Percentiles rank a stretch among this genome's conserved stretches.
Conservation (phyloP, 2,113 vertebrate species). For the Dasyprocta punctata region DNA sequence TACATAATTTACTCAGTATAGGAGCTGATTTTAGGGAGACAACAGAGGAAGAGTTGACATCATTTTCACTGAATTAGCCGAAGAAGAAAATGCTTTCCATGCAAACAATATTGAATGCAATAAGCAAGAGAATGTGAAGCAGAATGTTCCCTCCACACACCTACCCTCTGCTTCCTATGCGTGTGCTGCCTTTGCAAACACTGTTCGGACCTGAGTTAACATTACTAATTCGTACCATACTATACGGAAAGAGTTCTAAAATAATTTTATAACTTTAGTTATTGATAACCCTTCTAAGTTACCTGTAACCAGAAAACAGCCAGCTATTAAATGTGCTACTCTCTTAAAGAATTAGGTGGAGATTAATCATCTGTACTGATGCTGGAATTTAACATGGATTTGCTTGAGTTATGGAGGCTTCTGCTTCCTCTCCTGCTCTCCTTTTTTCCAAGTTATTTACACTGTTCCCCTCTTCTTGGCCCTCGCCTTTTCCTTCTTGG, state of each 20-base stretch:
- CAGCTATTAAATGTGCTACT: background rate
- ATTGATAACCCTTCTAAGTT: background rate
- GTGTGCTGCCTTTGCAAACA: background rate
- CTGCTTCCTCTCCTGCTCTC: background rate
- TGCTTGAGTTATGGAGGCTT: background rate
- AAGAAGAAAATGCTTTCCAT: background rate
- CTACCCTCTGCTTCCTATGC: background rate
- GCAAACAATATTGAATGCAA: background rate
- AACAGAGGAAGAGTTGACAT: background rate
- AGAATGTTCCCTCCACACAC: background rate
- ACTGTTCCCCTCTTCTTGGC: background rate
- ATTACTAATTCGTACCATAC: background rate
- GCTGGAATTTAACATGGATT: background rate
- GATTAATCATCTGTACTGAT: background rate
- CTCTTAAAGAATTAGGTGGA: background rate
- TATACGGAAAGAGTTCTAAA: background rate
- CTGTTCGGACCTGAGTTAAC: background rate
- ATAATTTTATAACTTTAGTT: background rate
- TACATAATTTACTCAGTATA: slow-evolving; percentile 11
- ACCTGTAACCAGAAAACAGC: background rate
- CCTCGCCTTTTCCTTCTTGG: background rate
- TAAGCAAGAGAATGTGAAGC: background rate
- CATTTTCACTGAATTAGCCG: slow-evolving; percentile 21
- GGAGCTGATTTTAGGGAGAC: slow-evolving; percentile 7
- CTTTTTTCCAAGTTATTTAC: background rate